Base-by-base conservation (phyloP, 2,113 vertebrate species). In the Leucopternis melanops region DNA sequence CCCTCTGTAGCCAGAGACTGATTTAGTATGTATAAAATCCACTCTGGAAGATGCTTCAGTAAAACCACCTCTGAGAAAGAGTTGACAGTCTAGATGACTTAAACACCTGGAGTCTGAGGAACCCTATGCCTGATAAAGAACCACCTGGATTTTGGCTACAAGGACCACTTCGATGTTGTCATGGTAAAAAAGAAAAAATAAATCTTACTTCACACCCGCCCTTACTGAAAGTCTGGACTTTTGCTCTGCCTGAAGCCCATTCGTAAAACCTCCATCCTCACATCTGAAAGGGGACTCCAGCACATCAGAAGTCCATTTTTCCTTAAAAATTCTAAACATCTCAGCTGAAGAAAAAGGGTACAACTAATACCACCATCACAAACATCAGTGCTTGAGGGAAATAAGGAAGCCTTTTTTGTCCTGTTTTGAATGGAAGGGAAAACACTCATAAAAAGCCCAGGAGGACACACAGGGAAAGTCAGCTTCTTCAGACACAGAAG, bases 401-500 rank as follows among this genome's bases (percentile, higher is more conserved):
- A 65, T 40, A 88, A 85, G 27, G 58, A 77, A 88, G 38, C 63
- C 44, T 70, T 92, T 93, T 85, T 70, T 82, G 84, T 73, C 36
- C 69, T 91, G 26, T 85, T 95, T 92, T 79, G 69, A 92, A 84
- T 59, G 16, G n/a, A 78, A 95, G 72, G 17, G 26, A 81, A 91
- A 91, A 92, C 77, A 84, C 58, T 89, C 78, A n/a, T 10, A 74
- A 84, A 91, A 93, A 88, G 87, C 81, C 81, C 58, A 96, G 78
- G 66, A 95, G 81, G 66, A 86, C 87, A 89, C 89, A 80, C 8
- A 77, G 69, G 89, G 62, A 49, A 96, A 94, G 54, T 26, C 66
- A 93, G 78, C 70, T 90, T 88, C 88, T 93, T 82, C 90, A 90
- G 66, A 94, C 38, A 13, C 63, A 85, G 81, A 97, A 87, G 92